Base-by-base conservation (phyloP, 2,797 vertebrate species). In the Xenentodon cancila region DNA sequence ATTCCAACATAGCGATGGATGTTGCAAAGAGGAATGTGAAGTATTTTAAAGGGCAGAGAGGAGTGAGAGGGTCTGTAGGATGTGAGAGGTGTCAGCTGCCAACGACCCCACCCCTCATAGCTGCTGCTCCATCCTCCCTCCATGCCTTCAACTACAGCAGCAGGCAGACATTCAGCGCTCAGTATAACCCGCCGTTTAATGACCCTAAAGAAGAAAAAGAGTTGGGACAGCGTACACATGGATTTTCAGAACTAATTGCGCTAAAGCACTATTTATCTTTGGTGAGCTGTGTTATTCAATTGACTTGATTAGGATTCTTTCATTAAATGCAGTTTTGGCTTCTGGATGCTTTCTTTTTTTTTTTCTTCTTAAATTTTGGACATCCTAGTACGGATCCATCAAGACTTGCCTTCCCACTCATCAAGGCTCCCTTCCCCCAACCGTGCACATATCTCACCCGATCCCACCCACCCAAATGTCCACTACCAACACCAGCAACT, bases 361-460 rank as follows among this genome's bases (percentile, higher is more conserved):
- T 15, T 40, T 19, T 60, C 4, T 13, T 32, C 6, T 46, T 16
- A 40, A 30, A 12, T 11, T 12, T 9, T 37, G 34, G 9, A 37
- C 34, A 12, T 37, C 34, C 11, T 11, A 37, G 11, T 25, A 13
- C 9, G 11, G 11, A 37, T 37, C 34, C 34, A 37, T 37, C 34
- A 37, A 37, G 34, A 37, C 34, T 37, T 25, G 34, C 34, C 30
- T 32, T 6, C 30, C 30, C 30, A 37, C 60, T 58, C 51, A 55
- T 19, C 52, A 53, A 17, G 2, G 5, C 48, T 82, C 88, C 91
- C 89, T 81, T 85, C 88, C 89, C 89, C 91, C 83, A 79, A 53
- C 47, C 53, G 64, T 52, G 30, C 58, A 76, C 61, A 75, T 72
- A 54, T 34, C 25, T 66, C 72, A 76, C 75, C 68, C 77, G 71